Conservation (phyloP, 2,797 vertebrate species). For the Acomys russatus region DNA sequence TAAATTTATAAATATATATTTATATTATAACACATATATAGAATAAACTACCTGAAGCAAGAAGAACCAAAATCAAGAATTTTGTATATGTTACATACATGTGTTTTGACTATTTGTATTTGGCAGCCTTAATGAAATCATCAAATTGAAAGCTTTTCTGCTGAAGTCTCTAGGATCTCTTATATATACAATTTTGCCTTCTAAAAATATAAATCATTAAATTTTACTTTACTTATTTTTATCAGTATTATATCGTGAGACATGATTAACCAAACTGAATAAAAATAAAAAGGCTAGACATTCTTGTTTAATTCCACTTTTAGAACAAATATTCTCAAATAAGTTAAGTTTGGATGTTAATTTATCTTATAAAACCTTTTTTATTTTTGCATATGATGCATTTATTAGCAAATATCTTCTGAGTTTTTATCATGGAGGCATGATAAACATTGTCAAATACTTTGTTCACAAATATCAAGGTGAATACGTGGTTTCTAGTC, state of each 20-base stretch:
- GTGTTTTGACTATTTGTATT: too few relatives aligned
- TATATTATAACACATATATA: too few relatives aligned
- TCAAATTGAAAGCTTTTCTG: not conserved
- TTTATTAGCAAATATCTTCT: not conserved
- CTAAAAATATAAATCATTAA: not conserved
- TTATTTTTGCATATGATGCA: not conserved
- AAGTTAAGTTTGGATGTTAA: not conserved
- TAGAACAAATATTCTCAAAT: not conserved
- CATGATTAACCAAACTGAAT: not conserved
- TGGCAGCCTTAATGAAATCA: too few relatives aligned
- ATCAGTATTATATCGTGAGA: not conserved
- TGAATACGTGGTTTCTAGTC: not conserved
- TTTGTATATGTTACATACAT: too few relatives aligned
- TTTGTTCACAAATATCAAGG: not conserved
- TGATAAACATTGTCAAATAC: not conserved
- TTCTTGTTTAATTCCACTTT: not conserved
- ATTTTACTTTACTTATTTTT: not conserved
- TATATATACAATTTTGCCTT: not conserved
- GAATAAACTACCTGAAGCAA: too few relatives aligned
- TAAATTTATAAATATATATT: too few relatives aligned
- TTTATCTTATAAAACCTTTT: not conserved
- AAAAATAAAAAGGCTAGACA: not conserved
- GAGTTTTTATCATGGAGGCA: not conserved
- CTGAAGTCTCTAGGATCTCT: not conserved
- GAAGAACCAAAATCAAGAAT: too few relatives aligned